These are phyloP conservation scores for Acrobasis repandana DNA, from an alignment of 2,888 invertebrate species.

Conservation along the genomic window DNA sequence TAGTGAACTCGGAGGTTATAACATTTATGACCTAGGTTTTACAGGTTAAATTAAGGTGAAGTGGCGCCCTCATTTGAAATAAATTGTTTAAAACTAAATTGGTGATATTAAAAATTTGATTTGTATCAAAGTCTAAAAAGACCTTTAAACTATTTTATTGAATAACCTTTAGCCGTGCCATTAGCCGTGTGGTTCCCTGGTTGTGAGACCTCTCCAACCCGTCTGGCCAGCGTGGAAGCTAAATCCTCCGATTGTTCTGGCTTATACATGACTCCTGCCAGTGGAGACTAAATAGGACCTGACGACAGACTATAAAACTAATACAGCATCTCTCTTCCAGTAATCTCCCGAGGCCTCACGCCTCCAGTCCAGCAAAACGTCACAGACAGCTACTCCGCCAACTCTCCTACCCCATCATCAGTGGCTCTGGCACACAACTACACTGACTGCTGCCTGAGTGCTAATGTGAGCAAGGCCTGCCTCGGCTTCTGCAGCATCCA, in stretches of 20 bases:
- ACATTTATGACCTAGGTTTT: not conserved
- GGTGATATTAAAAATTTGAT: too few relatives aligned
- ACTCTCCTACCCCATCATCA: conserved; percentile 62
- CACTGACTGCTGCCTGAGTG: conserved; percentile 88
- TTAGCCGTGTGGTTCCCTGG: too few relatives aligned
- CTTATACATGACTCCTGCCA: too few relatives aligned
- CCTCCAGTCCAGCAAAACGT: conserved; percentile 82
- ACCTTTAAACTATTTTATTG: too few relatives aligned
- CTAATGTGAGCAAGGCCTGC: conserved; percentile 88
- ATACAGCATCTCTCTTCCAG: conserved; percentile 59
- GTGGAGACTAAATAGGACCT: too few relatives aligned
- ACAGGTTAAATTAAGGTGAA: not conserved
- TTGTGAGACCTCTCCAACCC: too few relatives aligned
- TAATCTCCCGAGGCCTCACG: conserved; percentile 84
- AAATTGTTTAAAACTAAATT: too few relatives aligned
- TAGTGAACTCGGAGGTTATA: not conserved
- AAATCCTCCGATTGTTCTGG: too few relatives aligned
- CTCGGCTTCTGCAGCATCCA: conserved; percentile 93
- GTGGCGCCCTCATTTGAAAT: too few relatives aligned
- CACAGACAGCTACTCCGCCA: conserved; percentile 73
- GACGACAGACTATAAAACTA: not conserved
- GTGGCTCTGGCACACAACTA: conserved; percentile 87
- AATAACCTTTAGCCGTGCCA: too few relatives aligned
- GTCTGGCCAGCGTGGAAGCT: too few relatives aligned
- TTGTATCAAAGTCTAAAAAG: too few relatives aligned